Conservation (phyloP, 2,113 vertebrate species). For the Ia io region DNA sequence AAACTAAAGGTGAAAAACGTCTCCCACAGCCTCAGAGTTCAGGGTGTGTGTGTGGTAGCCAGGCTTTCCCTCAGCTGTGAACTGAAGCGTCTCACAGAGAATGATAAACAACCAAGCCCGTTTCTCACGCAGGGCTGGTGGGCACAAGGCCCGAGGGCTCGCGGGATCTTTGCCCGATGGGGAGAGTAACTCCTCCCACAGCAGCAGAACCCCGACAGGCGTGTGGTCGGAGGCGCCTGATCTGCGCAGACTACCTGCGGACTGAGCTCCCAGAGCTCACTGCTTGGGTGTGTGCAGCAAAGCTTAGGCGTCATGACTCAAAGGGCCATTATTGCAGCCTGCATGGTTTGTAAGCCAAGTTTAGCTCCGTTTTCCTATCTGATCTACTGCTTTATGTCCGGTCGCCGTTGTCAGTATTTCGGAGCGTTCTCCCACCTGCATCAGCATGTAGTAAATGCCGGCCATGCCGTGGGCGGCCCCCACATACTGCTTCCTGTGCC, state of each 20-base stretch:
- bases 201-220: neutral
- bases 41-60: too few species aligned
- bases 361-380: neutral
- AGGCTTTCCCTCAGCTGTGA: neutral
- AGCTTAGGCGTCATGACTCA: neutral
- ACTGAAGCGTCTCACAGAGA: neutral
- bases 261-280: neutral
- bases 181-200: neutral
- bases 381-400: rapidly evolving
- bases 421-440: conserved; percentile 86
- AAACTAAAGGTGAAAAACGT: neutral
- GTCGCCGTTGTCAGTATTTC: rapidly evolving
- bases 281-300: neutral
- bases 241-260: neutral
- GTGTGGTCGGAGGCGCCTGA: neutral
- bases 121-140: neutral
- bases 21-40: neutral
- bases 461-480: conserved; percentile 95
- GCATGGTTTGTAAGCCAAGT: neutral
- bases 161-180: neutral
- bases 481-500: conserved; percentile 97
- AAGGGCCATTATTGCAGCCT: neutral
- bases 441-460: conserved; percentile 94
- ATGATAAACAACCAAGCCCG: neutral
- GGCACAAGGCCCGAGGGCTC: neutral